phyloP scores from a whole-genome alignment of 1,140 invertebrate species.

The Gonatopus flavifemur region DNA sequence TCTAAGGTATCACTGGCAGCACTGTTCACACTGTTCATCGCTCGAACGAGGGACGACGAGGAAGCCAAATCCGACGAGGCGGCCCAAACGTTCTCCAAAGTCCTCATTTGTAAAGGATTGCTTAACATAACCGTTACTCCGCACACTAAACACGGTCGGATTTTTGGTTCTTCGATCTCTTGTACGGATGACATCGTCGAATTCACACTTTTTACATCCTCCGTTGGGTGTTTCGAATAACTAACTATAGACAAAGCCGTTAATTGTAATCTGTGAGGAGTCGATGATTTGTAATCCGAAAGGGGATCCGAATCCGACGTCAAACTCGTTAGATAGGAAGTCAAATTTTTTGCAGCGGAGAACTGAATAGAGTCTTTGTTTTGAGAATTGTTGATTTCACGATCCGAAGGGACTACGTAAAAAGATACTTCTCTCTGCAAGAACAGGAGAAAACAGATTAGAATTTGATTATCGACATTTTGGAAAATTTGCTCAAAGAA shows the following conservation, averaged over 20 bases:
- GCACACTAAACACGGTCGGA: slow-evolving; percentile 55
- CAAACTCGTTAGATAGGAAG: slow-evolving; percentile 42
- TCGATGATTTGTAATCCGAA: slow-evolving; percentile 39
- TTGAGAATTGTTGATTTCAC: slow-evolving; percentile 49
- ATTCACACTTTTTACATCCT: slow-evolving; percentile 28
- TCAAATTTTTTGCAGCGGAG: slow-evolving; percentile 41
- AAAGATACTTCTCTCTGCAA: slow-evolving; percentile 51
- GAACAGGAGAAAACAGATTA: background rate
- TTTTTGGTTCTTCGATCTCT: slow-evolving; percentile 28
- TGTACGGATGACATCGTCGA: slow-evolving; percentile 18
- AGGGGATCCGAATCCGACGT: slow-evolving; percentile 43
- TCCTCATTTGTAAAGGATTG: slow-evolving; percentile 41
- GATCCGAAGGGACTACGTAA: slow-evolving; percentile 43
- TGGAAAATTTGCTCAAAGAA: slow-evolving; percentile 3
- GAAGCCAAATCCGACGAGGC: slow-evolving; percentile 46
- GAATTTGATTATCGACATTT: background rate
- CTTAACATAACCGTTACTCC: slow-evolving; percentile 49
- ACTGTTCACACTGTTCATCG: slow-evolving; percentile 66
- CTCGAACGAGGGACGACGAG: slow-evolving; percentile 60
- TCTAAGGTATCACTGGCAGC: slow-evolving; percentile 56
- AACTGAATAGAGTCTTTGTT: slow-evolving; percentile 50
- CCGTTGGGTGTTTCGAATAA: slow-evolving; percentile 25
- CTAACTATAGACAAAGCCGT: slow-evolving; percentile 61
- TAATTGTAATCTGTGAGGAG: slow-evolving; percentile 42
- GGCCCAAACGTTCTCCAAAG: slow-evolving; percentile 56